Conservation (phyloP, 2,113 vertebrate genomes). For the Dendropsophus ebraccatus region DNA sequence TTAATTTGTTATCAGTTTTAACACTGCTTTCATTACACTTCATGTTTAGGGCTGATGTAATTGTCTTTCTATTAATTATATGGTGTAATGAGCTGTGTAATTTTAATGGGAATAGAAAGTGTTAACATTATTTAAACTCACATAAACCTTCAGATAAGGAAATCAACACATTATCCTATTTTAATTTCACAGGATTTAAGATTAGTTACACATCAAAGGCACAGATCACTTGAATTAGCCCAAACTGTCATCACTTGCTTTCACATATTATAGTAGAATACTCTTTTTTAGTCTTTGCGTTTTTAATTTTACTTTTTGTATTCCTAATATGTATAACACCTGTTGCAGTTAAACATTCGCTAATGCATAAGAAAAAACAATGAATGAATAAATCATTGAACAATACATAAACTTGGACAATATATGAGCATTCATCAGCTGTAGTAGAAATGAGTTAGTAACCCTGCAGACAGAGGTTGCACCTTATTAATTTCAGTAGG, state of each 20-base stretch:
- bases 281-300: neutral
- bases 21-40: too few species aligned
- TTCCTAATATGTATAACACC: neutral
- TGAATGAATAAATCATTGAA: too few species aligned
- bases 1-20: too few species aligned
- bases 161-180: neutral
- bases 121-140: neutral
- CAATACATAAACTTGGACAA: too few species aligned
- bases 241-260: neutral
- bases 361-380: neutral
- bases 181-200: neutral
- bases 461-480: too few species aligned
- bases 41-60: neutral
- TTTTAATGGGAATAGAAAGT: neutral
- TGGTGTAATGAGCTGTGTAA: constrained; percentile 2
- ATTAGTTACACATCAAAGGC: constrained; percentile 1
- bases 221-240: neutral
- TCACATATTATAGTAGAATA: neutral
- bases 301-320: neutral
- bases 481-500: too few species aligned
- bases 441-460: too few species aligned
- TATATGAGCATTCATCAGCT: too few species aligned
- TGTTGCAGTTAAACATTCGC: neutral
- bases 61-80: neutral
- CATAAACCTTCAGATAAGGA: neutral